These are phyloP conservation scores for Enteromius anoplus DNA, from an alignment of 2,797 vertebrate genomes.

Conservation along the genomic window DNA sequence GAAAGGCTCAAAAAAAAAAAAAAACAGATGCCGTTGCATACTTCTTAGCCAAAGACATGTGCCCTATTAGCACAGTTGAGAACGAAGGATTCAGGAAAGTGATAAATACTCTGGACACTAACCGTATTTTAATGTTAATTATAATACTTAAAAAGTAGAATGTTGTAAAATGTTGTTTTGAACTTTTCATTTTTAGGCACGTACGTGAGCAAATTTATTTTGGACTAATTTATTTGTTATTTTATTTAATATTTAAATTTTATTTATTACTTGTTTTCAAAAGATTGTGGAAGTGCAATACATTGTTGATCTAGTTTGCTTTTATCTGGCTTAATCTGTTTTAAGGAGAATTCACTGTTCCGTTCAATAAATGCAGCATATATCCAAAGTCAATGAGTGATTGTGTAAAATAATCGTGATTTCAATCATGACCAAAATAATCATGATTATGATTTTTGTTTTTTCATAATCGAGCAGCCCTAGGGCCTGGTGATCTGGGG, in stretches of 20 bases:
- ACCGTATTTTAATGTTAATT: too few relatives aligned
- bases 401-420: neutral
- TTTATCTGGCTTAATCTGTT: neutral
- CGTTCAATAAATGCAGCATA: too few relatives aligned
- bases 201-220: too few relatives aligned
- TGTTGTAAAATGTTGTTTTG: too few relatives aligned
- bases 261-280: too few relatives aligned
- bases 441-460: neutral
- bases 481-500: constrained; percentile 66
- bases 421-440: neutral
- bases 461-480: neutral
- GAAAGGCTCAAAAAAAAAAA: neutral
- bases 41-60: constrained; percentile 35
- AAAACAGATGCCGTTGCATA: neutral
- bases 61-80: constrained; percentile 10
- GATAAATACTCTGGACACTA: neutral
- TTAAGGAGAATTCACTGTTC: neutral
- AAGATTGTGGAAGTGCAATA: too few relatives aligned
- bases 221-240: too few relatives aligned
- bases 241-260: too few relatives aligned
- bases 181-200: too few relatives aligned
- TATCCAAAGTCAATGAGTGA: too few relatives aligned
- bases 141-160: too few relatives aligned
- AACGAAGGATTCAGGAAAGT: neutral
- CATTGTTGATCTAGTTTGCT: too few relatives aligned